Evolutionary conservation across 2,888 invertebrate species (phyloP).

Genomic region (Chamaedrilus cognettii): DNA sequence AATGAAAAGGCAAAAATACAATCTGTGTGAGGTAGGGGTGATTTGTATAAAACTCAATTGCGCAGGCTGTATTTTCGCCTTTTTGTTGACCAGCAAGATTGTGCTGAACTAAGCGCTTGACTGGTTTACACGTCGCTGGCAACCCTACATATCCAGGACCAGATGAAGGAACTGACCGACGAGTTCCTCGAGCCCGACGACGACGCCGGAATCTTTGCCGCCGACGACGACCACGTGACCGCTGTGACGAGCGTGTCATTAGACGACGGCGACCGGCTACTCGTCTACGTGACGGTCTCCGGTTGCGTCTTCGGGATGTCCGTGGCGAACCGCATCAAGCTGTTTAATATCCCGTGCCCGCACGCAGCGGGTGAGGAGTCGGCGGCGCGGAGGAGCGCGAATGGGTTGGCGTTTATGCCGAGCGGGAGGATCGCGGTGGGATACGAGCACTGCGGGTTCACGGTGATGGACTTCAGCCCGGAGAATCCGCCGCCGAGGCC

Average conservation of each 20-base stretch:
- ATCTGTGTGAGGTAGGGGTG: too few species aligned
- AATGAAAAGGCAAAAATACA: too few species aligned
- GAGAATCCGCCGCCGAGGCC: conserved; percentile 35
- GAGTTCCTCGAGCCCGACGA: conserved; percentile 34
- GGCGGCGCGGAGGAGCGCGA: conserved; percentile 8
- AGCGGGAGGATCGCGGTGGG: conserved; percentile 25
- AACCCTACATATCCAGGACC: too few species aligned
- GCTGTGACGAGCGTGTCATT: conserved; percentile 26
- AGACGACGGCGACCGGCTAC: conserved; percentile 29
- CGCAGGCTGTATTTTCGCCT: too few species aligned
- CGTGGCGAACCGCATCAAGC: conserved; percentile 28
- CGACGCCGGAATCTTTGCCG: conserved; percentile 27
- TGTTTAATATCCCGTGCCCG: conserved; percentile 38
- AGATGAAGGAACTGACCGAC: conserved; percentile 33
- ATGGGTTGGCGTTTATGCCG: conserved; percentile 24
- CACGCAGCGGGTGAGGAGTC: conserved; percentile 15
- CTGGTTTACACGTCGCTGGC: too few species aligned
- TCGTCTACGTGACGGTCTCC: conserved; percentile 35
- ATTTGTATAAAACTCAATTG: too few species aligned
- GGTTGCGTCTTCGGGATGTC: conserved; percentile 39
- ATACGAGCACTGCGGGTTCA: conserved; percentile 31
- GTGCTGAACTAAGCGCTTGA: too few species aligned
- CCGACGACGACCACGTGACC: conserved; percentile 36
- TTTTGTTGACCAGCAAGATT: too few species aligned
- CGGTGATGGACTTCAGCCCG: conserved; percentile 31